These are phyloP conservation scores for Lepidocolaptes lacrymiger DNA, from an alignment of 2,797 vertebrate species.

Conservation along the genomic window DNA sequence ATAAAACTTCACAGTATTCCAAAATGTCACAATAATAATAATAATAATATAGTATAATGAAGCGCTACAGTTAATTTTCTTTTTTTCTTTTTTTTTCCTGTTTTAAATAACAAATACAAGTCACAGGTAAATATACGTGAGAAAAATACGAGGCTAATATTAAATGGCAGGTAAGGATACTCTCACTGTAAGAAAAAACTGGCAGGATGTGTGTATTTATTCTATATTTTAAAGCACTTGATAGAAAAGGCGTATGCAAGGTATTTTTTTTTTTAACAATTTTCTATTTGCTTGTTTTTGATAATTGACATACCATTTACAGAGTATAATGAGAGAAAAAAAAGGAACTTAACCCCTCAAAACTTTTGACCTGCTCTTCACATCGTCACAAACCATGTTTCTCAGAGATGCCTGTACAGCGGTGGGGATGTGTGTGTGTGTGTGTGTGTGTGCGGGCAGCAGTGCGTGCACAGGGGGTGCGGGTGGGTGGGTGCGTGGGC, in stretches of 20 bases:
- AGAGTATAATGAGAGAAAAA: slow-evolving; percentile 82
- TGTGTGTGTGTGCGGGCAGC: neutral
- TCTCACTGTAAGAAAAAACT: slow-evolving; percentile 99
- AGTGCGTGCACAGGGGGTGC: neutral
- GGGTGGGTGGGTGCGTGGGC: neutral
- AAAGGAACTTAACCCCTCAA: slow-evolving; percentile 82
- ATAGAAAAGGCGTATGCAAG: slow-evolving; percentile 93
- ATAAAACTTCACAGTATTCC: slow-evolving; percentile 99
- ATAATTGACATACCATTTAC: slow-evolving; percentile 83
- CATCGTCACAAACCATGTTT: slow-evolving; percentile 72
- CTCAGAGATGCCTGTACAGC: slow-evolving; percentile 53
- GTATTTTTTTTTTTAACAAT: slow-evolving; percentile 73
- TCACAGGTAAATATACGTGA: slow-evolving; percentile 99
- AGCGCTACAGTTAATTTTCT: slow-evolving; percentile 99
- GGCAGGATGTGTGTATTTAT: slow-evolving; percentile 88
- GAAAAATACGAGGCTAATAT: slow-evolving; percentile 99
- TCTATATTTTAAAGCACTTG: slow-evolving; percentile 97
- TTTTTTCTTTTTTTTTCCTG: slow-evolving; percentile 80
- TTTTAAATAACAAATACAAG: slow-evolving; percentile 99
- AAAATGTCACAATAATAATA: slow-evolving; percentile 99
- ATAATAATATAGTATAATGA: slow-evolving; percentile 98
- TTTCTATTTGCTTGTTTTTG: slow-evolving; percentile 77
- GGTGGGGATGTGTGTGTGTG: neutral
- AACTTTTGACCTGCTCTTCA: slow-evolving; percentile 84
- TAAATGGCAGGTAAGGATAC: slow-evolving; percentile 99